A percentile compares a stretch with the other conserved stretches of the same genome.
Evolutionary conservation across 23 tunicate species (phyloP).

Genomic region (Halocynthia roretzi): DNA sequence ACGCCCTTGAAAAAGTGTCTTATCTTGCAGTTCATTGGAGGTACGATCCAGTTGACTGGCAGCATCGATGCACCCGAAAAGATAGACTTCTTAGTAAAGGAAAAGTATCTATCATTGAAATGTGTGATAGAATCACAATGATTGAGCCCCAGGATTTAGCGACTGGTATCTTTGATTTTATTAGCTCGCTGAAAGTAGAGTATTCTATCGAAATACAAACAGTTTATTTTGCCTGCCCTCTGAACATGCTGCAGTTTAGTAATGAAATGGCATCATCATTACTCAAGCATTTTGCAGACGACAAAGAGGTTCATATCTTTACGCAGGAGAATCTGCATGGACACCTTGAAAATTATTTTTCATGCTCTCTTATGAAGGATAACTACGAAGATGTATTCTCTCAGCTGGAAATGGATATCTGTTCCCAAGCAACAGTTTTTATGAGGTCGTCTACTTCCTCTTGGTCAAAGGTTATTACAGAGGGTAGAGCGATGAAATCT

Average conservation of each 20-base stretch:
- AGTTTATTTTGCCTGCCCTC: conserved; percentile 48
- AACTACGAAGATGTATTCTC: conserved; percentile 45
- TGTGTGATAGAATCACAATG: conserved; percentile 25
- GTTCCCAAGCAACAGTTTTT: conserved; percentile 33
- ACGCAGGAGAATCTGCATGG: conserved; percentile 3
- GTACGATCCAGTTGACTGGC: conserved; percentile 58
- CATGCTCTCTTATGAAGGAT: not conserved
- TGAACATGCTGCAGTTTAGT: conserved; percentile 17
- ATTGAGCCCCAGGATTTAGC: conserved; percentile 39
- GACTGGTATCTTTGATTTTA: conserved; percentile 14
- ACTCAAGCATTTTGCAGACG: not conserved
- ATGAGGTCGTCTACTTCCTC: conserved; percentile 46
- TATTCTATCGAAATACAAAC: not conserved
- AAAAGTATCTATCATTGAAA: not conserved
- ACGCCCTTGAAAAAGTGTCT: not conserved
- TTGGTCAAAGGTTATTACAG: conserved; percentile 38
- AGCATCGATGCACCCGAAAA: conserved; percentile 13
- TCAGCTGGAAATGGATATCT: conserved; percentile 51
- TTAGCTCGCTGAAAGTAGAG: not conserved
- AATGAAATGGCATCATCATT: conserved; percentile 5
- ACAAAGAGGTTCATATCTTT: not conserved
- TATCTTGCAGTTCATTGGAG: conserved; percentile 56
- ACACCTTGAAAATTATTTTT: not conserved
- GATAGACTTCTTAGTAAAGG: not conserved
- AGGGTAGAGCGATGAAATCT: conserved; percentile 23